These are phyloP conservation scores for Muscina levida DNA, from an alignment of 2,888 invertebrate species.

Conservation along the genomic window DNA sequence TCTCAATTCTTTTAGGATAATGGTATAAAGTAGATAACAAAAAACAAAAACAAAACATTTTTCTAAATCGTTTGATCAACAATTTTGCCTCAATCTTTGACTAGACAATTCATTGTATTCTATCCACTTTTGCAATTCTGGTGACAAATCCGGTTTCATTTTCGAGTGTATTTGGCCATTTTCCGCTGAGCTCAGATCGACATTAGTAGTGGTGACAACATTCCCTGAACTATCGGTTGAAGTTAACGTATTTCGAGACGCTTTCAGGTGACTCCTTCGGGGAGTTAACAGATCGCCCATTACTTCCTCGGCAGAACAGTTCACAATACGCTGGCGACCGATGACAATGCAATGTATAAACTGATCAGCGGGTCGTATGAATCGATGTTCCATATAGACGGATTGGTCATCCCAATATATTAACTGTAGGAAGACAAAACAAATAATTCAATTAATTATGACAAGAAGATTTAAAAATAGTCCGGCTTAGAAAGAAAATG, in stretches of 20 bases:
- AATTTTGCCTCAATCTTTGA: slow-evolving; percentile 82
- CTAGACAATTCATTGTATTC: slow-evolving; percentile 87
- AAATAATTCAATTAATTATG: too few relatives aligned
- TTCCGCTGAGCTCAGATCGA: slow-evolving; percentile 72
- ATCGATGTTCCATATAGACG: slow-evolving; percentile 91
- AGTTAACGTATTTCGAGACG: slow-evolving; percentile 71
- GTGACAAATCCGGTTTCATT: slow-evolving; percentile 83
- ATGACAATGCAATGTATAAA: slow-evolving; percentile 83
- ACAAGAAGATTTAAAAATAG: slow-evolving; percentile 18
- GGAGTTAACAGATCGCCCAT: slow-evolving; percentile 79
- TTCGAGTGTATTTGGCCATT: slow-evolving; percentile 75
- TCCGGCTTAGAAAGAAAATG: not conserved
- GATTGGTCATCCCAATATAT: slow-evolving; percentile 92
- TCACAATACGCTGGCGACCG: slow-evolving; percentile 81
- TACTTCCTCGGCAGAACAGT: slow-evolving; percentile 81
- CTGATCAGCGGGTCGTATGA: slow-evolving; percentile 86
- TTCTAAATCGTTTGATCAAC: slow-evolving; percentile 58
- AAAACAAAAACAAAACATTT: slow-evolving; percentile 28
- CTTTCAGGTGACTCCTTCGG: slow-evolving; percentile 69
- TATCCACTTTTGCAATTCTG: slow-evolving; percentile 85
- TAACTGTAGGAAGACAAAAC: slow-evolving; percentile 81
- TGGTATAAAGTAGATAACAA: too few relatives aligned
- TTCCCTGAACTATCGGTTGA: slow-evolving; percentile 72
- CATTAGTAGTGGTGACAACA: slow-evolving; percentile 65
- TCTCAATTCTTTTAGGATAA: too few relatives aligned